Evolutionary conservation across 2,888 invertebrate species (phyloP), one percentile per base, ranked within the genome.

Genomic region (Drosophila greeni): DNA sequence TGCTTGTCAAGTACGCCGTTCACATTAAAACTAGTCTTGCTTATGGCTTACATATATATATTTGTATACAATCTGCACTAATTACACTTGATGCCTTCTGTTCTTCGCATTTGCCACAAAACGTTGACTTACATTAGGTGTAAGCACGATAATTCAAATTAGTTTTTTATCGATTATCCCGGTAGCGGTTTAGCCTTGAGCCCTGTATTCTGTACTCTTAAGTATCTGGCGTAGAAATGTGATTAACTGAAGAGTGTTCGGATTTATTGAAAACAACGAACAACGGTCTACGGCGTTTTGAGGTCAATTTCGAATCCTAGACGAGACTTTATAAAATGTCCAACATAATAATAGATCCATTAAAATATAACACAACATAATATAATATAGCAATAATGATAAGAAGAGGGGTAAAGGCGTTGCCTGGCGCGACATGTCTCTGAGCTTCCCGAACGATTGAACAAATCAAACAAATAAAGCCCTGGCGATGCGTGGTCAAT

Each of bases 221-320:
- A 77, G 76, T 80, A 80, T 45, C 77, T 70, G 65, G 70, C 73
- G 47, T 42, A 34, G 31, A 51, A 40, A 61, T 56, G 26, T 26
- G 24, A 29, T 45, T 7, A 59, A 71, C 56, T 65, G 23, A 59
- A 45, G 18, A 16, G 31, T 33, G 34, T 39, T 58, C 53, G 36
- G 29, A 16, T 47, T 29, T 39, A 47, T 42, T 60, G 24, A 14
- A 33, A 55, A 26, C 14, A 61, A 48, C 39, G 45, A 48, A 26
- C 37, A 11, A 45, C 7, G 36, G 26, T n/a, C 29, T 20, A 11
- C 16, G 20, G 29, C 18, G 5, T 1, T 23, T 49, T 43, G 29
- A 43, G 49, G 60, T 62, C 49, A 59, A 60, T 49, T 49, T 31
- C 18, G 36, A 36, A 36, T 36, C 37, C 18, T 33, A 56, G 29